A percentile compares a stretch with the other conserved stretches of the same genome.
Evolutionary conservation across 1,140 invertebrate species (phyloP).

Genomic region (Drosophila nasuta): DNA sequence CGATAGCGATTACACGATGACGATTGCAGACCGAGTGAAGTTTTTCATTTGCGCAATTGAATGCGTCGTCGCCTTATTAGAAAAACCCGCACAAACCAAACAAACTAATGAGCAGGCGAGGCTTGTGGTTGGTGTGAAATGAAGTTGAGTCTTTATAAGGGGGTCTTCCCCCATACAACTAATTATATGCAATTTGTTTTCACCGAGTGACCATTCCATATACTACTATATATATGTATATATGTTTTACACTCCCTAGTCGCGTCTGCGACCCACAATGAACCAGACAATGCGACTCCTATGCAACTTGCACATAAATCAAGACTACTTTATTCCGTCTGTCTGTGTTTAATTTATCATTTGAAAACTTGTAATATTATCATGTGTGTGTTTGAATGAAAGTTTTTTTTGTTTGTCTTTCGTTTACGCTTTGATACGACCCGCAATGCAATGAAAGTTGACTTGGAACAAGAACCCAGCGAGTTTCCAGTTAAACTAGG

Average conservation of each 20-base stretch:
- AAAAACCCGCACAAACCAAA: conserved; percentile 18
- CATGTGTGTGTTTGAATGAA: conserved; percentile 44
- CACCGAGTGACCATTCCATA: conserved; percentile 26
- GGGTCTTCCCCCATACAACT: conserved; percentile 31
- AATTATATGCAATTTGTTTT: conserved; percentile 63
- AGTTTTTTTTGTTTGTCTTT: conserved; percentile 38
- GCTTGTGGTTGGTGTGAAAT: conserved; percentile 38
- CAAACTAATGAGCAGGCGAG: conserved; percentile 10
- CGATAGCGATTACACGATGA: conserved; percentile 25
- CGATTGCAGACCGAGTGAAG: conserved; percentile 41
- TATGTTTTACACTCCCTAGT: not conserved
- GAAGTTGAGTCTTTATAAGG: conserved; percentile 51
- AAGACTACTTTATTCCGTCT: conserved; percentile 34
- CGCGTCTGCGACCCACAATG: conserved; percentile 31
- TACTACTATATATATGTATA: too few relatives aligned
- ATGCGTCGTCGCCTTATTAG: conserved; percentile 23
- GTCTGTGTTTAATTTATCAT: conserved; percentile 42
- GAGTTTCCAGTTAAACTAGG: conserved; percentile 39
- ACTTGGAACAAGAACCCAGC: conserved; percentile 35
- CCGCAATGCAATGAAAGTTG: conserved; percentile 42
- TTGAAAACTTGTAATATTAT: conserved; percentile 42
- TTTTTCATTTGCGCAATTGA: conserved; percentile 58
- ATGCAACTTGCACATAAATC: conserved; percentile 40
- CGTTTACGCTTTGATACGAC: conserved; percentile 37
- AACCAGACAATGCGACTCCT: conserved; percentile 27